Percentiles rank a stretch among this genome's conserved stretches.
These are phyloP conservation scores for Sinocyclocheilus maitianheensis DNA, from an alignment of 2,113 vertebrate species.

Conservation along the genomic window DNA sequence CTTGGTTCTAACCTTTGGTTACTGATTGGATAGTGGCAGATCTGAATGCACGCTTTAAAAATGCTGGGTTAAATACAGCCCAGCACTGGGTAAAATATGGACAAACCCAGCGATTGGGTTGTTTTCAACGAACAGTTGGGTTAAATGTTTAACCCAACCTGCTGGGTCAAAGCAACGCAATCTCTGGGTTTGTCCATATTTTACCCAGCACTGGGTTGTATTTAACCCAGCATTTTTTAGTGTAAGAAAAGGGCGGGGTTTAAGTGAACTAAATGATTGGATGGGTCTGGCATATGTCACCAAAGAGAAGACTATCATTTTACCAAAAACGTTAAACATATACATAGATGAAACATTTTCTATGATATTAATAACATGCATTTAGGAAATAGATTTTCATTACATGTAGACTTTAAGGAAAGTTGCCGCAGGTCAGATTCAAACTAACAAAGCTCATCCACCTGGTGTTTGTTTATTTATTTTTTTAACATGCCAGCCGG, in stretches of 20 bases:
- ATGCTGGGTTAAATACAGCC: too few relatives aligned
- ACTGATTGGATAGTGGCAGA: background rate
- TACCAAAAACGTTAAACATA: background rate
- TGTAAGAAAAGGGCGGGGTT: background rate
- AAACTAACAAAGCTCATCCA: background rate
- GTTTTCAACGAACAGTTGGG: too few relatives aligned
- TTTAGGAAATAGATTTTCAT: background rate
- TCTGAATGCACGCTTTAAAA: background rate
- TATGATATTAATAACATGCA: background rate
- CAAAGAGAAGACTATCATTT: background rate
- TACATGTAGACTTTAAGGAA: background rate
- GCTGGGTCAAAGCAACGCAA: too few relatives aligned
- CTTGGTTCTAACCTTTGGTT: background rate
- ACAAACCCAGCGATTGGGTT: too few relatives aligned
- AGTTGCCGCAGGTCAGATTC: background rate
- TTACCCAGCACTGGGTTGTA: too few relatives aligned
- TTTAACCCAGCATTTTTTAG: background rate
- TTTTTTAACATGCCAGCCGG: background rate
- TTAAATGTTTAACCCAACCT: too few relatives aligned
- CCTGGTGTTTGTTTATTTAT: background rate
- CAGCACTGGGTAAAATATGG: too few relatives aligned
- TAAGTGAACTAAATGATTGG: background rate
- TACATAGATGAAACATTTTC: background rate
- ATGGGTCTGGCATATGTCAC: background rate
- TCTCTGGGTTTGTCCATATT: too few relatives aligned